A percentile compares a stretch with the other conserved stretches of the same genome.
phyloP scores from a whole-genome alignment of 1,140 invertebrate species.

The Branchinecta lindahli region DNA sequence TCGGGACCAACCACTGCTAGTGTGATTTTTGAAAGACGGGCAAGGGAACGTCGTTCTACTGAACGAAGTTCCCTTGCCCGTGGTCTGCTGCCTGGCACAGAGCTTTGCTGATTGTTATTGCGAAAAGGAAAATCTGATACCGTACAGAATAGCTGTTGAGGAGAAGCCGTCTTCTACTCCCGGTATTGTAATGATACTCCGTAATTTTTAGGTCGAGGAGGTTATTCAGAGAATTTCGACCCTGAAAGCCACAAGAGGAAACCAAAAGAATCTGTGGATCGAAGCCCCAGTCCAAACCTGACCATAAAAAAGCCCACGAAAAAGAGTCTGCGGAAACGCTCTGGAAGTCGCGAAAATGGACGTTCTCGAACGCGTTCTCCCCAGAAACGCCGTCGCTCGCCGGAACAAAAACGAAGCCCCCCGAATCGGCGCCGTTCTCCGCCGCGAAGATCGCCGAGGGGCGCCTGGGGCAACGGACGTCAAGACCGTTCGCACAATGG shows the following conservation, averaged over 20 bases:
- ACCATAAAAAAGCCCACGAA: background rate
- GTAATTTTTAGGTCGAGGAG: background rate
- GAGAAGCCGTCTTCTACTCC: too few relatives aligned
- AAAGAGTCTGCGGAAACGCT: background rate
- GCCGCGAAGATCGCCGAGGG: background rate
- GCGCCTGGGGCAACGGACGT: background rate
- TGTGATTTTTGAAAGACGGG: too few relatives aligned
- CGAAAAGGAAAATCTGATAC: too few relatives aligned
- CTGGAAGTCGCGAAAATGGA: background rate
- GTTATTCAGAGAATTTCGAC: constrained; percentile 3
- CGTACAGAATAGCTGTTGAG: too few relatives aligned
- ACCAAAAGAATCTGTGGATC: background rate
- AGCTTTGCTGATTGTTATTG: too few relatives aligned
- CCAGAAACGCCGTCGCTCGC: background rate
- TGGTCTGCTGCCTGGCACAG: too few relatives aligned
- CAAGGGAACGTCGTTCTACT: too few relatives aligned
- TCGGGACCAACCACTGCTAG: too few relatives aligned
- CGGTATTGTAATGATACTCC: too few relatives aligned
- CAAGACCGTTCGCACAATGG: background rate
- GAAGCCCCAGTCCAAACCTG: background rate
- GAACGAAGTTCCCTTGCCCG: too few relatives aligned
- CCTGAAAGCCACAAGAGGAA: background rate
- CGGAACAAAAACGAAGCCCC: background rate
- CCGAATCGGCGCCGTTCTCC: background rate
- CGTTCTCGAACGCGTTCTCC: background rate